Conservation (phyloP, 2,888 invertebrate genomes). For the Ophraella communa region DNA sequence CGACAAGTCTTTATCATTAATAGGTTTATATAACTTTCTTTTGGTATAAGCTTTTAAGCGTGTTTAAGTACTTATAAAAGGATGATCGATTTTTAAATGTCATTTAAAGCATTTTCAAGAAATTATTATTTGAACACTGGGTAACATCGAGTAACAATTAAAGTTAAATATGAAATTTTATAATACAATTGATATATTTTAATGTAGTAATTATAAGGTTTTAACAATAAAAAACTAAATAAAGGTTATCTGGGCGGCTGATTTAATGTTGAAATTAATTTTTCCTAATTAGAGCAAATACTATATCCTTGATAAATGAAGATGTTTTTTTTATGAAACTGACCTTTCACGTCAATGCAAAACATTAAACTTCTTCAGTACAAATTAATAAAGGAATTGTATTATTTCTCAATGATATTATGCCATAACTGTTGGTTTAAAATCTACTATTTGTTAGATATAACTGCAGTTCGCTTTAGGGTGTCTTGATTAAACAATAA, state of each 20-base stretch:
- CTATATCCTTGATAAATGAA: not conserved
- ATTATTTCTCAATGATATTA: not conserved
- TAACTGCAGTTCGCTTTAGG: not conserved
- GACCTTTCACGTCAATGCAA: not conserved
- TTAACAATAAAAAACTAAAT: too few relatives aligned
- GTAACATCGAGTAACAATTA: too few relatives aligned
- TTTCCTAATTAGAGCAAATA: not conserved
- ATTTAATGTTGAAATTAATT: not conserved
- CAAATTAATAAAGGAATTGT: not conserved
- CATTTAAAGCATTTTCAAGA: too few relatives aligned
- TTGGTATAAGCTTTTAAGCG: constrained; percentile 9
- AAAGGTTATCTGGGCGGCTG: too few relatives aligned
- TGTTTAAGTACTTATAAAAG: constrained; percentile 5
- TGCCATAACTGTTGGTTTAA: not conserved
- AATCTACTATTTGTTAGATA: not conserved
- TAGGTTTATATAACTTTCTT: constrained; percentile 15
- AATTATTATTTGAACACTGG: too few relatives aligned
- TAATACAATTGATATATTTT: too few relatives aligned
- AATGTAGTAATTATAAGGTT: too few relatives aligned
- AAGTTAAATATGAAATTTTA: too few relatives aligned
- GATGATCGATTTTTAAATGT: too few relatives aligned
- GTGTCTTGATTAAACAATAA: not conserved
- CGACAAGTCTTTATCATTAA: constrained; percentile 30
- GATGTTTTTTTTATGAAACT: not conserved
- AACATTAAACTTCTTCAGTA: not conserved